Conservation (phyloP, 2,113 vertebrate genomes). For the Oceanites oceanicus region DNA sequence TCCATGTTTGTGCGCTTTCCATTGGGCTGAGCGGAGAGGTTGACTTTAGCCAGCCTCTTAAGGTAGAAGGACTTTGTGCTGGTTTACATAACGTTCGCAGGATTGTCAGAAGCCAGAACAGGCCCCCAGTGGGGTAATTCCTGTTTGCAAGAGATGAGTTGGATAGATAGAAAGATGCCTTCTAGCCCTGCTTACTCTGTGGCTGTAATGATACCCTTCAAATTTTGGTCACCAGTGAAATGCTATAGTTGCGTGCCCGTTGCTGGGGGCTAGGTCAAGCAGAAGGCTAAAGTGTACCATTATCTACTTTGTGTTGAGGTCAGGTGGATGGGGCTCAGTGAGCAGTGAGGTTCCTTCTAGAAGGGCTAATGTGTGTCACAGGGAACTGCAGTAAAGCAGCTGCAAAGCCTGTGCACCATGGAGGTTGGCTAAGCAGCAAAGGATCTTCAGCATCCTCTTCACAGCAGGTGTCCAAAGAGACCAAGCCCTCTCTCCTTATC, state of each 20-base stretch:
- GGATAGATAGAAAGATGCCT: not conserved
- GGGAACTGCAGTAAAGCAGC: not conserved
- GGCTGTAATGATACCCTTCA: not conserved
- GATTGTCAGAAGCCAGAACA: not conserved
- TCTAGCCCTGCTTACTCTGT: not conserved
- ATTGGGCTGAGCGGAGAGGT: not conserved
- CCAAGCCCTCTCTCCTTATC: not conserved
- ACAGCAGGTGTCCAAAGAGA: not conserved
- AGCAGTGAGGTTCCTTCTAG: not conserved
- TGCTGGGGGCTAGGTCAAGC: not conserved
- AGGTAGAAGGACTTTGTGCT: constrained; percentile 22
- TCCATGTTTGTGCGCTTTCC: not conserved
- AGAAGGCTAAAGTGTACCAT: not conserved
- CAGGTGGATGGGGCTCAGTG: not conserved
- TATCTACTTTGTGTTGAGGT: not conserved
- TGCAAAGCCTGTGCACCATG: not conserved
- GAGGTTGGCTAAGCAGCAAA: not conserved
- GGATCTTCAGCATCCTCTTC: not conserved
- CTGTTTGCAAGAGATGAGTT: not conserved
- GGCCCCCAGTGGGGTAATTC: not conserved
- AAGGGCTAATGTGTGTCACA: not conserved
- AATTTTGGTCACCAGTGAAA: not conserved
- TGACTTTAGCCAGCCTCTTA: not conserved
- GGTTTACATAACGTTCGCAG: not conserved
- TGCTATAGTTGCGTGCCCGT: not conserved